A percentile compares a stretch with the other conserved stretches of the same genome.
Evolutionary conservation across 35 echinoderm and acorn worm species (phyloP).

Genomic region (Ptychodera flava): DNA sequence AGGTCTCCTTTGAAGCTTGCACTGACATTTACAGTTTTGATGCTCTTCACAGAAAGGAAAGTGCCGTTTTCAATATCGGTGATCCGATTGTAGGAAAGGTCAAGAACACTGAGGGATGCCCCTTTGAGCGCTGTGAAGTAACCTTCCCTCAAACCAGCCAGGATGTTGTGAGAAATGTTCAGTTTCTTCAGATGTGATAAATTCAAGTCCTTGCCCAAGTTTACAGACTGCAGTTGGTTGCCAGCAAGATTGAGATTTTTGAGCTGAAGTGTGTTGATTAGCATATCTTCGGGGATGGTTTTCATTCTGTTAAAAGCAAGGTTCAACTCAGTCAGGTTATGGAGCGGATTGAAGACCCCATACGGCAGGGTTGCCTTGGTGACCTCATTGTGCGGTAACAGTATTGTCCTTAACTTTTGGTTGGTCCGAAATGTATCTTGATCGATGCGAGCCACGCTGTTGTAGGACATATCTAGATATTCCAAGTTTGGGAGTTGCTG

Average conservation of each 20-base stretch:
- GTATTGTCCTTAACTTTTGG: neutral
- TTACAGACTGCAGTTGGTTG: neutral
- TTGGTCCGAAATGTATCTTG: neutral
- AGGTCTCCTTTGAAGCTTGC: neutral
- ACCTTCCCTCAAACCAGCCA: neutral
- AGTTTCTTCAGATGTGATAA: neutral
- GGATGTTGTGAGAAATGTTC: neutral
- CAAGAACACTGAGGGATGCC: neutral
- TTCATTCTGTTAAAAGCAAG: neutral
- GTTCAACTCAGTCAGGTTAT: neutral
- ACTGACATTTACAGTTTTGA: neutral
- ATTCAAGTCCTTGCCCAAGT: neutral
- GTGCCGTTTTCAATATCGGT: neutral
- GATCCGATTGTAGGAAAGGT: neutral
- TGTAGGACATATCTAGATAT: conserved; percentile 5
- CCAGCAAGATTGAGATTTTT: neutral
- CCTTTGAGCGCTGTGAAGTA: neutral
- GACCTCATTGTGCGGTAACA: neutral
- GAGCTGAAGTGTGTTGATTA: neutral
- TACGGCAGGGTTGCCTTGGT: neutral
- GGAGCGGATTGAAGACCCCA: neutral
- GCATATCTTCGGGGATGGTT: neutral
- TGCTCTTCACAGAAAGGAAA: neutral
- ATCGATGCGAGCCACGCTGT: neutral
- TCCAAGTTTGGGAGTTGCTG: neutral